Evolutionary conservation across 2,797 vertebrate species (phyloP).

Genomic region (Lepilemur ruficaudatus): DNA sequence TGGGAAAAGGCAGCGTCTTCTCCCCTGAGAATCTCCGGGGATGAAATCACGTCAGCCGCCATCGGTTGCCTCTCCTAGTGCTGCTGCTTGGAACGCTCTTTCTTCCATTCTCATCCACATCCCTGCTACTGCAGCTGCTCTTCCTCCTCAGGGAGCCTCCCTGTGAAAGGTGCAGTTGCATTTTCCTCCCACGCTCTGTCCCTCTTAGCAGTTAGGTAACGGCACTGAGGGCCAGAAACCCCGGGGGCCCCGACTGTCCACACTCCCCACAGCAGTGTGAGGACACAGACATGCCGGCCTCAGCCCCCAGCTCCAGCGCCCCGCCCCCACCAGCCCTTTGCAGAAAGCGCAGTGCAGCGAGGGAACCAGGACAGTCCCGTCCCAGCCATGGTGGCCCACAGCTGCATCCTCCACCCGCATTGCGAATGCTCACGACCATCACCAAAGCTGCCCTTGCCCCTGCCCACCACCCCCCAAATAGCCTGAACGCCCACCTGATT

Average conservation of each 20-base stretch:
- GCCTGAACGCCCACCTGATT: slow-evolving; percentile 6
- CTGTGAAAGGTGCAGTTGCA: neutral
- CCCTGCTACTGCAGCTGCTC: neutral
- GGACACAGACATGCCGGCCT: neutral
- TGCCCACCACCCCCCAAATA: neutral
- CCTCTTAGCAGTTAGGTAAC: neutral
- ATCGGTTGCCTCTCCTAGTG: neutral
- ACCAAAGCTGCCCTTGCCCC: neutral
- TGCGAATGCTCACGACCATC: neutral
- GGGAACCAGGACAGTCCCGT: neutral
- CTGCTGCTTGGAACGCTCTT: neutral
- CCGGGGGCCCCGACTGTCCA: neutral
- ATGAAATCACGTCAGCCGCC: neutral
- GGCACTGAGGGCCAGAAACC: neutral
- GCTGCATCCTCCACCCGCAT: neutral
- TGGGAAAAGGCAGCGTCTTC: neutral
- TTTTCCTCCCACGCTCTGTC: neutral
- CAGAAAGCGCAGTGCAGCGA: accelerated
- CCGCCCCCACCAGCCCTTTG: neutral
- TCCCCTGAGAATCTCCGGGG: neutral
- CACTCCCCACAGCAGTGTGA: neutral
- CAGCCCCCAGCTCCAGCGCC: neutral
- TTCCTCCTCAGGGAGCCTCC: neutral
- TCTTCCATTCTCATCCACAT: neutral
- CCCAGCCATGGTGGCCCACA: neutral